Evolutionary conservation across 2,888 invertebrate genomes (phyloP).

Genomic region (Cistogaster globosa): DNA sequence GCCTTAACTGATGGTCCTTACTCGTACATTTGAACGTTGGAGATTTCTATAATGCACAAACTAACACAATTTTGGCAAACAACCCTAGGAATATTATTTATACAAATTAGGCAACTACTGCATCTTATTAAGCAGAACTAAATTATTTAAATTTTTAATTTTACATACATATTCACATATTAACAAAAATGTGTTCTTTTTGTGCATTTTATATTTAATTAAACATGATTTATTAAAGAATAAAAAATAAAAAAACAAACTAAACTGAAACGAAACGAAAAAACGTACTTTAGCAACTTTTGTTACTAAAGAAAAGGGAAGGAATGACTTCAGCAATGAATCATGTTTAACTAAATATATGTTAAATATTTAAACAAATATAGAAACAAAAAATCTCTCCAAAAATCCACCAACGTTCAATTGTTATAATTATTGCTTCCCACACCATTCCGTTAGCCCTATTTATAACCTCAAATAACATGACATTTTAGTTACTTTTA

Average conservation of each 20-base stretch:
- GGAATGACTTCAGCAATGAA: constrained; percentile 53
- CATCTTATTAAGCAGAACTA: constrained; percentile 68
- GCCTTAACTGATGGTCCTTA: constrained; percentile 99
- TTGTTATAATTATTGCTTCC: constrained; percentile 83
- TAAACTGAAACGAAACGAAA: no score
- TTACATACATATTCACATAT: not conserved
- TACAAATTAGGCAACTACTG: constrained; percentile 71
- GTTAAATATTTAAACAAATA: constrained; percentile 65
- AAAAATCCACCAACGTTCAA: constrained; percentile 81
- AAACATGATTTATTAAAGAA: constrained; percentile 72
- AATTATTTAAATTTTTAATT: constrained; percentile 42
- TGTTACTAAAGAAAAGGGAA: not conserved
- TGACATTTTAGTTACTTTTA: constrained; percentile 62
- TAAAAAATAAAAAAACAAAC: not conserved
- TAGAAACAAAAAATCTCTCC: constrained; percentile 72
- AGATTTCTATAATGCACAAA: constrained; percentile 82
- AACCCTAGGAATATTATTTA: constrained; percentile 75
- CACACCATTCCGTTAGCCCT: constrained; percentile 84
- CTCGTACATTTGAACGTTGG: constrained; percentile 84
- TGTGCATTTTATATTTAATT: constrained; percentile 81
- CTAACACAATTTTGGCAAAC: constrained; percentile 82
- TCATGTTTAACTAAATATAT: constrained; percentile 66
- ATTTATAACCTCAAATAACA: constrained; percentile 78
- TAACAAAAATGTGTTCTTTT: constrained; percentile 67
- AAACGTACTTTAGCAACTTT: not conserved